These are phyloP conservation scores for Cyphomyrus discorhynchus DNA, from an alignment of 2,113 vertebrate genomes.

Conservation along the genomic window DNA sequence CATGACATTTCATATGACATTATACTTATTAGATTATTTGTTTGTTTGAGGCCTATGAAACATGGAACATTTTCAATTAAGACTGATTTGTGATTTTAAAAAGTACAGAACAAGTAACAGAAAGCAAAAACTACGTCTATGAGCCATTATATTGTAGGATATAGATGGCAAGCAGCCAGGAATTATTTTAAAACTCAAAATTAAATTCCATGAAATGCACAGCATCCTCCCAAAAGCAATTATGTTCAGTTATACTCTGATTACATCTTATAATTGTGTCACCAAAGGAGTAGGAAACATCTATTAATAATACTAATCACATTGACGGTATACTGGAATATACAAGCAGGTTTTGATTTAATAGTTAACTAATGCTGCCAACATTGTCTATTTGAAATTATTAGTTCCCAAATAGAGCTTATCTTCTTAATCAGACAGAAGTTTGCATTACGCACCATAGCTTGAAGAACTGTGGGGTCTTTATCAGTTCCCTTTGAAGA, in stretches of 20 bases:
- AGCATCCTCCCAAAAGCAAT: not conserved
- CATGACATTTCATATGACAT: conserved; percentile 1
- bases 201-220: conserved; percentile 10
- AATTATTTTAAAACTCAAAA: not conserved
- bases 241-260: conserved; percentile 4
- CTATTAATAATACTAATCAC: not conserved
- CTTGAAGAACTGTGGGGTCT: not conserved
- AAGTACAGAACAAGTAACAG: not conserved
- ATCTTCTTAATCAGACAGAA: not conserved
- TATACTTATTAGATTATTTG: not conserved
- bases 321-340: not conserved
- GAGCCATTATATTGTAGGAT: not conserved
- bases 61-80: not conserved
- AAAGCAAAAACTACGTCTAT: not conserved
- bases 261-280: not conserved
- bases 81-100: not conserved
- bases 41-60: not conserved
- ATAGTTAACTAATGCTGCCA: not conserved
- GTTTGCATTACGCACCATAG: not conserved
- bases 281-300: not conserved
- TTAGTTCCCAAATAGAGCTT: not conserved
- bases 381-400: not conserved
- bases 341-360: not conserved
- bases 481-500: not conserved
- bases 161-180: not conserved